These are phyloP conservation scores for Eumerus sabulonum DNA, from an alignment of 2,888 invertebrate genomes.

Conservation along the genomic window DNA sequence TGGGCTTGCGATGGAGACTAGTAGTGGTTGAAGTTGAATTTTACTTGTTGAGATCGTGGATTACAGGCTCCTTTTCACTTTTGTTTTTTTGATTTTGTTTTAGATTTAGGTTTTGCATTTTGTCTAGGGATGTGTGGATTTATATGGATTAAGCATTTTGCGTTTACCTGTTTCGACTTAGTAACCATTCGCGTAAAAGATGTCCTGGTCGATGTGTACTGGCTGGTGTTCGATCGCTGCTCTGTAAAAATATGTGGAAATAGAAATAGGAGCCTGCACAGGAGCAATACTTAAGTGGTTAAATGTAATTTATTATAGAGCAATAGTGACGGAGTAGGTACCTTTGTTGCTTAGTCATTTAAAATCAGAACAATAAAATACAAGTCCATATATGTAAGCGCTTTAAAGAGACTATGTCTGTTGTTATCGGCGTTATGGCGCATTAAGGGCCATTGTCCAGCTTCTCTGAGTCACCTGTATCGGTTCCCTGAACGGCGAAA, in stretches of 20 bases:
- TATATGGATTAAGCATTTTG: slow-evolving; percentile 54
- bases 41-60: background rate
- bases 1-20: slow-evolving; percentile 22
- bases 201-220: slow-evolving; percentile 8
- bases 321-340: background rate
- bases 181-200: slow-evolving; percentile 6
- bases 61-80: no score
- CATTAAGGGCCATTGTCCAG: no score
- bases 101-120: no score
- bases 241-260: slow-evolving; percentile 60
- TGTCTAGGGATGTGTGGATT: slow-evolving; percentile 47
- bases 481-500: no score
- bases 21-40: slow-evolving; percentile 25
- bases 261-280: slow-evolving; percentile 46
- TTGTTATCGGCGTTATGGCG: no score
- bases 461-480: no score
- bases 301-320: no score
- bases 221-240: slow-evolving; percentile 33
- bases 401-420: no score
- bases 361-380: no score
- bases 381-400: no score
- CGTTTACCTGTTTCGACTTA: slow-evolving; percentile 56
- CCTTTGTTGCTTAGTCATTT: slow-evolving; percentile 3
- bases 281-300: slow-evolving; percentile 23
- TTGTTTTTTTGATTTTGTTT: no score